These are phyloP conservation scores for Lacerta agilis DNA, from an alignment of 2,797 vertebrate genomes.

Conservation along the genomic window DNA sequence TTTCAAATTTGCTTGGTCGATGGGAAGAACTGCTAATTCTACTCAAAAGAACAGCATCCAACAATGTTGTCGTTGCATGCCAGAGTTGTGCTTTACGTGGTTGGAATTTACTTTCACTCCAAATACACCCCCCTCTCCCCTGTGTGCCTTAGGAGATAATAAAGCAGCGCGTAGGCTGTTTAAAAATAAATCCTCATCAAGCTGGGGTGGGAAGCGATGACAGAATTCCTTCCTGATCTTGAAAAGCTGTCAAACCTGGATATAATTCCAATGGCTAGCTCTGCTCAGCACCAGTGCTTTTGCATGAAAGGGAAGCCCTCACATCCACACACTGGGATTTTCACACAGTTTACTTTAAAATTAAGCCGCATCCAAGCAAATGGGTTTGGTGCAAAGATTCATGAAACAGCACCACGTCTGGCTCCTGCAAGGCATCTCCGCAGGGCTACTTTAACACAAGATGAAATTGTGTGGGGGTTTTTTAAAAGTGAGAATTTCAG, in stretches of 20 bases:
- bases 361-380: slow-evolving; percentile 41
- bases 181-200: slow-evolving; percentile 45
- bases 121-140: slow-evolving; percentile 17
- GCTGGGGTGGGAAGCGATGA: slow-evolving; percentile 30
- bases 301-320: slow-evolving; percentile 2
- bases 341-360: slow-evolving; percentile 6
- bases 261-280: slow-evolving; percentile 16
- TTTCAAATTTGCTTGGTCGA: slow-evolving; percentile 56
- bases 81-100: slow-evolving; percentile 40
- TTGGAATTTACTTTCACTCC: slow-evolving; percentile 29
- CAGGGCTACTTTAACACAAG: not conserved
- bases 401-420: slow-evolving; percentile 37
- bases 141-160: not conserved
- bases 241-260: slow-evolving; percentile 20
- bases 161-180: slow-evolving; percentile 47
- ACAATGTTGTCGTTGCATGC: slow-evolving; percentile 43
- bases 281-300: slow-evolving; percentile 7
- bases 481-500: not conserved
- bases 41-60: not conserved
- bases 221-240: slow-evolving; percentile 34
- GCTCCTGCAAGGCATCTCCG: not conserved
- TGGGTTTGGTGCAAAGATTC: slow-evolving; percentile 31
- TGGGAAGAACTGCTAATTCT: slow-evolving; percentile 48
- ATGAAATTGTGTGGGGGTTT: not conserved
- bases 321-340: not conserved